Evolutionary conservation across 1,140 invertebrate genomes (phyloP), one percentile per base, ranked within the genome.

Genomic region (Schlechtendalia chinensis): DNA sequence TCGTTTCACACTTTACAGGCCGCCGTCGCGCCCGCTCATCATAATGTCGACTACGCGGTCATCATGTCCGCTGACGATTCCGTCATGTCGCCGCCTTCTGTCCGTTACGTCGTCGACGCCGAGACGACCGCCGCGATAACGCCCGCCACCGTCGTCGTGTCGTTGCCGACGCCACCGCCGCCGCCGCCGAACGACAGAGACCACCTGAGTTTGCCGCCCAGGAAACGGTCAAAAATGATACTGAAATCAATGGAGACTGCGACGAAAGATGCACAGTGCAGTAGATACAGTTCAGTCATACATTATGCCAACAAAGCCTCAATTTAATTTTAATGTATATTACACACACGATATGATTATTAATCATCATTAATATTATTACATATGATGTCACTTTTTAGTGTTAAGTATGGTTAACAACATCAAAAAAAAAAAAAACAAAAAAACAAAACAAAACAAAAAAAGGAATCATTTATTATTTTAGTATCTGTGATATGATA

Each of bases 161-260:
- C 17, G 85, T 86, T 24, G 82, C 84, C 16, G 5, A 83, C 84
- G 14, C 81, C 45, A 32, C 84, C 8, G 81, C 80, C 75, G 89
- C 89, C 89, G 71, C 91, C 87, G 3, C 91, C 86, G 1, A 87
- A 87, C 3, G 86, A 88, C 71, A 88, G 88, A 58, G 91, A 91
- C 82, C 89, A 89, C 72, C 87, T 92, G 27, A 92, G 89, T 54
- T 85, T 94, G 63, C 93, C 93, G 14, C 90, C 91, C 5, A 86
- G 93, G 59, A 95, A 95, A 86, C 88, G 93, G 6, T 89, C 88
- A 67, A 94, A 93, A 84, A 90, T 93, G 86, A 93, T 94, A 83
- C 88, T 92, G 72, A 89, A 91, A 81, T 90, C 90, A 0, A 90
- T 91, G 87, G 89, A 91, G 82, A 85, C 87, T 45, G 86, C 84